Evolutionary conservation across 1,140 invertebrate species (phyloP).

Genomic region (Adoxophyes honmai): DNA sequence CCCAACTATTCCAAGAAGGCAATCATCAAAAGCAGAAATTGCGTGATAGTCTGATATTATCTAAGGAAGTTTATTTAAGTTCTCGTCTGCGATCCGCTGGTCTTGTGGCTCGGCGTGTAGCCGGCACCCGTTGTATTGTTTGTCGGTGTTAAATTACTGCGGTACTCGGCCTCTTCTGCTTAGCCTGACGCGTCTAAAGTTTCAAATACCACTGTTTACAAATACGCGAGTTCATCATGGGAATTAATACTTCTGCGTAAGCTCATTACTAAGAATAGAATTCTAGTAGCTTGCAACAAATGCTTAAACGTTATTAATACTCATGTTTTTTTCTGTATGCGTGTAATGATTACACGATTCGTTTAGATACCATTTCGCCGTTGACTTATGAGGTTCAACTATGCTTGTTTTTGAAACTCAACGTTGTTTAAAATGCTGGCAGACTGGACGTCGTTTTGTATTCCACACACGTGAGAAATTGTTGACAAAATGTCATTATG

Average conservation of each 20-base stretch:
- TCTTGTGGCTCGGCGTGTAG: not conserved
- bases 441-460: conserved; percentile 32
- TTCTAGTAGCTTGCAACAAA: no score
- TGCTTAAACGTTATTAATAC: no score
- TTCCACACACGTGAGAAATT: conserved; percentile 24
- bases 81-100: no score
- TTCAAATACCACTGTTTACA: conserved; percentile 2
- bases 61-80: no score
- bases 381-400: no score
- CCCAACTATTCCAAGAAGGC: no score
- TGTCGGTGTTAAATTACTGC: conserved; percentile 12
- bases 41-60: no score
- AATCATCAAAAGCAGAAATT: no score
- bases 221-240: not conserved
- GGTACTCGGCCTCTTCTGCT: conserved; percentile 11
- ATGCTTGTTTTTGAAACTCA: not conserved
- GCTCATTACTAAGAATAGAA: conserved; percentile 2
- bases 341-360: no score
- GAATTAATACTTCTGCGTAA: not conserved
- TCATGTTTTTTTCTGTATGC: no score
- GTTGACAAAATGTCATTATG: conserved; percentile 33
- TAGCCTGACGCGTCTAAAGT: not conserved
- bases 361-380: no score
- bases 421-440: conserved; percentile 23
- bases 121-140: conserved; percentile 1